These are phyloP conservation scores for Thomomys bottae DNA, from an alignment of 2,113 vertebrate species.

Conservation along the genomic window DNA sequence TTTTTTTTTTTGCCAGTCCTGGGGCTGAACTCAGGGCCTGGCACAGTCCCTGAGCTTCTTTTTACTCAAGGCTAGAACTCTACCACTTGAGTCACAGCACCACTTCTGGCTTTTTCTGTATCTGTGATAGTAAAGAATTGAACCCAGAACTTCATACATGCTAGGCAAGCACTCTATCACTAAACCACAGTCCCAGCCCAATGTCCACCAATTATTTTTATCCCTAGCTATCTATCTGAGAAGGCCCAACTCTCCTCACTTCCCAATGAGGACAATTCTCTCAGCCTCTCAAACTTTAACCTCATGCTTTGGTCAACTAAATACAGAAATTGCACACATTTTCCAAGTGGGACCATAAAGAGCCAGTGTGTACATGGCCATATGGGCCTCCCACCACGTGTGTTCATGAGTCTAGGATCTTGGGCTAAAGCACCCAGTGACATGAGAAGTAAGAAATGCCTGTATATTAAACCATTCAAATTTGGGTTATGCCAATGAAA, in stretches of 20 bases:
- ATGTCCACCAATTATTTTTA: too few species aligned
- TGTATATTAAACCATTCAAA: not conserved
- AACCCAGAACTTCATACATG: too few species aligned
- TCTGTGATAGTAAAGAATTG: too few species aligned
- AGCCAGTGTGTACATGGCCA: accelerated
- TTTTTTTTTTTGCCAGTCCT: too few species aligned
- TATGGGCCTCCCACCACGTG: accelerated
- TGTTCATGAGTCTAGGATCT: not conserved
- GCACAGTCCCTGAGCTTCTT: too few species aligned
- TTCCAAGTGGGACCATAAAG: not conserved
- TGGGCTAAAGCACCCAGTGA: accelerated
- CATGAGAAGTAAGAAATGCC: not conserved
- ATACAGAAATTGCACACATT: not conserved
- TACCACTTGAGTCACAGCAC: too few species aligned
- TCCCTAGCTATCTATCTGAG: too few species aligned
- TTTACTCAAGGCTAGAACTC: too few species aligned
- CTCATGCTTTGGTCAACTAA: not conserved
- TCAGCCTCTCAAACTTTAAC: not conserved
- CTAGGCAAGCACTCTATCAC: too few species aligned
- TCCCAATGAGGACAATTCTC: not conserved
- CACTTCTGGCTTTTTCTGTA: too few species aligned
- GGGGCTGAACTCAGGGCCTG: too few species aligned
- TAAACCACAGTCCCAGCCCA: too few species aligned
- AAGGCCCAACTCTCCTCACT: not conserved
- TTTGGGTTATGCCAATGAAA: not conserved